Evolutionary conservation across 2,113 vertebrate species (phyloP), one percentile per base, ranked within the genome.

Genomic region (Xiphorhynchus elegans): DNA sequence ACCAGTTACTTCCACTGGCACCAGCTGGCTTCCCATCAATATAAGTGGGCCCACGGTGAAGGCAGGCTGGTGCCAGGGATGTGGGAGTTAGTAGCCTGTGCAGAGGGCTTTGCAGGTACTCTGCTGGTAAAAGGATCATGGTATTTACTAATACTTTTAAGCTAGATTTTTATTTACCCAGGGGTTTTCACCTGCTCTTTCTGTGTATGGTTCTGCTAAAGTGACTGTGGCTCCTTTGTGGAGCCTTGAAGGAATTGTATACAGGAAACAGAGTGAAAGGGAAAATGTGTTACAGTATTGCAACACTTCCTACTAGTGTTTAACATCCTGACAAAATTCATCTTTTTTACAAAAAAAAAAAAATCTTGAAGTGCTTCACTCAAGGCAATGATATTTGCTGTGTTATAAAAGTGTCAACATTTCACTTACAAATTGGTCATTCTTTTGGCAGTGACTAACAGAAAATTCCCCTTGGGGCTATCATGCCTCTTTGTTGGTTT

Each of bases 391-490:
- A 84, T 90, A 87, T 78, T 94, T 93, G 62, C 74, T 90, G 62
- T 84, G 73, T 91, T 97, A 81, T 84, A 76, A n/a, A 90, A 94
- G 67, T 84, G 95, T 94, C 94, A 96, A 94, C 83, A 76, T 96
- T 92, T 96, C 92, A 91, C 64, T 95, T 96, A 92, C 80, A 92
- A 93, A 90, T 76, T 95, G 92, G 90, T 80, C 90, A 93, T 97
- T 94, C 73, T 92, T 96, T 86, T 93, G 83, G 95, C 95, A 96
- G 76, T 84, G 96, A 68, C 86, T 46, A 92, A 79, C 66, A 84
- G 77, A 95, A 94, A 96, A 84, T 74, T 92, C 74, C 77, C 92
- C 92, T 90, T 81, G 69, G 58, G 92, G 95, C 92, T 93, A 93
- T 92, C 52, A 11, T 90, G 66, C 60, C 58, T 74, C 63, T 79